phyloP scores from a whole-genome alignment of 2,113 vertebrate genomes.

The Chitala chitala region DNA sequence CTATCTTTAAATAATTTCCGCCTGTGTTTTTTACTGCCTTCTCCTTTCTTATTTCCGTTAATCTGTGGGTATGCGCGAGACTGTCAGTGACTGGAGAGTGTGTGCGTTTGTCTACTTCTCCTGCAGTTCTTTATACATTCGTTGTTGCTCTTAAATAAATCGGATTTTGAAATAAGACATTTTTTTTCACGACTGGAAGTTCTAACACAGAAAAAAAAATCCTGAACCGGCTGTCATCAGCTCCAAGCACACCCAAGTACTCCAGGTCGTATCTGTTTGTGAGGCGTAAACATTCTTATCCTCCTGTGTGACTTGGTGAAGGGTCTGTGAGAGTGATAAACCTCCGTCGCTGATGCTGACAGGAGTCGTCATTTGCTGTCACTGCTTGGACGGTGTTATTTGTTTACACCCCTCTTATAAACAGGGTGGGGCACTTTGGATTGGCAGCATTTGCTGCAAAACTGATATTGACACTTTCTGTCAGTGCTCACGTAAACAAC shows the following conservation, averaged over 20 bases:
- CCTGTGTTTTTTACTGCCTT: constrained; percentile 57
- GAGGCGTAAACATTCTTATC: neutral
- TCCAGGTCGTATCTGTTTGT: neutral
- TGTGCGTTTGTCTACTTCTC: constrained; percentile 21
- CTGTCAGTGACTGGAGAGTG: constrained; percentile 2
- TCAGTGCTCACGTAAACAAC: neutral
- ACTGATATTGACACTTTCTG: neutral
- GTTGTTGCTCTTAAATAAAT: neutral
- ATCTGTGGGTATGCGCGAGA: neutral
- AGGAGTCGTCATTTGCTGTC: neutral
- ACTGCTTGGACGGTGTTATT: neutral
- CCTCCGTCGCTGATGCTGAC: neutral
- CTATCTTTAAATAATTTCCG: constrained; percentile 61
- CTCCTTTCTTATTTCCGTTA: constrained; percentile 26
- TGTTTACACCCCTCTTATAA: neutral
- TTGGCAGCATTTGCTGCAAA: neutral
- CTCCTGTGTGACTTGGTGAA: neutral
- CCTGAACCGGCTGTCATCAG: neutral
- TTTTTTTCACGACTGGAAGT: no score
- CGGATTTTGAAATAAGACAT: neutral
- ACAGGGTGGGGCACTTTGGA: neutral
- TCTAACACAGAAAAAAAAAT: no score
- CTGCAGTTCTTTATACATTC: constrained; percentile 4
- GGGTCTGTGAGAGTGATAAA: neutral
- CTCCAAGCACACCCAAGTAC: neutral